These are phyloP conservation scores for Epinephelus malabaricus DNA, from an alignment of 2,797 vertebrate genomes.

Conservation along the genomic window DNA sequence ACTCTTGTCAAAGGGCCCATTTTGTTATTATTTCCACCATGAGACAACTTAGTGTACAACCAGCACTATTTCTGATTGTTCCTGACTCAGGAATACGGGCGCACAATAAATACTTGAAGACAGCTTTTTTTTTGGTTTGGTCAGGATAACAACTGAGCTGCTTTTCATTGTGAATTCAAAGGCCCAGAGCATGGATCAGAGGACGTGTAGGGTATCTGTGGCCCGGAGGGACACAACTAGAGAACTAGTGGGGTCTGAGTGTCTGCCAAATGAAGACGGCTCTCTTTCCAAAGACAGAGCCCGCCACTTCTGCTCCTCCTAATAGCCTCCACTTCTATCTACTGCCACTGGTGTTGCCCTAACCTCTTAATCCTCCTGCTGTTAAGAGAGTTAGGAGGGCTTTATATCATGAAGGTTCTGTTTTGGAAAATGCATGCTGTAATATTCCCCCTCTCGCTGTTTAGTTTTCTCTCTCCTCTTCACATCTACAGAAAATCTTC, in stretches of 20 bases:
- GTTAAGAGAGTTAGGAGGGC: slow-evolving; percentile 7
- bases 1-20: neutral
- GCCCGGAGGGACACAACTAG: slow-evolving; percentile 35
- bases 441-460: too few species aligned
- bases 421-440: slow-evolving; percentile 9
- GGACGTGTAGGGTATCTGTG: slow-evolving; percentile 29
- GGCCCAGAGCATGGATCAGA: slow-evolving; percentile 34
- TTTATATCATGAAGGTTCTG: slow-evolving; percentile 16
- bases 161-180: slow-evolving; percentile 13
- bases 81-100: neutral
- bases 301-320: slow-evolving; percentile 36
- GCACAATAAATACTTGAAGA: slow-evolving; percentile 1
- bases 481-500: neutral
- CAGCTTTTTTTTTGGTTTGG: slow-evolving; percentile 6
- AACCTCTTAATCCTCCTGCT: slow-evolving; percentile 42
- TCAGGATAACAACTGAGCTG: slow-evolving; percentile 8
- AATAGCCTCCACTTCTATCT: slow-evolving; percentile 56
- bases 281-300: slow-evolving; percentile 49
- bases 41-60: neutral
- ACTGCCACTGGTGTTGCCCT: slow-evolving; percentile 23
- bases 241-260: slow-evolving; percentile 36
- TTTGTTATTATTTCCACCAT: slow-evolving; percentile 5
- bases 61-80: neutral
- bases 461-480: neutral
- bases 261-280: slow-evolving; percentile 59